Evolutionary conservation across 2,888 invertebrate species (phyloP).

Genomic region (Rhabditoides inermis): DNA sequence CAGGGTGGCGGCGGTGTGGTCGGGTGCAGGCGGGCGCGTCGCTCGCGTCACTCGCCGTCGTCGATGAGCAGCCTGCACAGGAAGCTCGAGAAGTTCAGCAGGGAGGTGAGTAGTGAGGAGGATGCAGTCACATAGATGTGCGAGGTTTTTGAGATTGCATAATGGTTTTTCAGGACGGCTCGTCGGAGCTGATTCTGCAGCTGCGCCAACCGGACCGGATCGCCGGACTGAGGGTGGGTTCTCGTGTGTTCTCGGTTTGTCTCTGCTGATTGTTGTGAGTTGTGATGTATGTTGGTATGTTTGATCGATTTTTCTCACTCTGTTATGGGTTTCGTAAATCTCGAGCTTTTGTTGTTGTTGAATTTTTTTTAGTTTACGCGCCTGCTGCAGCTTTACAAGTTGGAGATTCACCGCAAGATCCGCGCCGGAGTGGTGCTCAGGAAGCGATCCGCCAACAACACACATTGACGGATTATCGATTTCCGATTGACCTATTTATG

Average conservation of each 20-base stretch:
- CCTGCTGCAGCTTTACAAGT: slow-evolving; percentile 26
- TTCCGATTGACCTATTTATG: slow-evolving; percentile 1
- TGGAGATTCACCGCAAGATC: slow-evolving; percentile 27
- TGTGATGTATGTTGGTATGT: no score
- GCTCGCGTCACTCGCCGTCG: not conserved
- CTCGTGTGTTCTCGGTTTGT: slow-evolving; percentile 2
- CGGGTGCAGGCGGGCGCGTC: not conserved
- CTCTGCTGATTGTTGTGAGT: slow-evolving; percentile 8
- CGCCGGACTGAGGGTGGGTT: not conserved
- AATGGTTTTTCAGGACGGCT: not conserved
- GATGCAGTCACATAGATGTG: not conserved
- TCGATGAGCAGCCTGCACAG: not conserved
- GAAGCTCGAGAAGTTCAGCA: not conserved
- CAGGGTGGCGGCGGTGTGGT: not conserved
- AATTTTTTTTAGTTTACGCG: slow-evolving; percentile 34
- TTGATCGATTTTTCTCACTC: no score
- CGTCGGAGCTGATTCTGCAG: not conserved
- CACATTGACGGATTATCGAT: not conserved
- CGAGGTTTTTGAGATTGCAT: not conserved
- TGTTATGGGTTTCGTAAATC: no score
- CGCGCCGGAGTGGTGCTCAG: slow-evolving; percentile 22
- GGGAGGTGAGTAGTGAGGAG: not conserved
- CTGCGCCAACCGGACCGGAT: not conserved
- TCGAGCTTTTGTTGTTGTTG: no score
- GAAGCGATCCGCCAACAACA: slow-evolving; percentile 10